Percentiles rank a stretch among this genome's conserved stretches.
These are phyloP conservation scores for Gari tellinella DNA, from an alignment of 2,888 invertebrate genomes.

Conservation along the genomic window DNA sequence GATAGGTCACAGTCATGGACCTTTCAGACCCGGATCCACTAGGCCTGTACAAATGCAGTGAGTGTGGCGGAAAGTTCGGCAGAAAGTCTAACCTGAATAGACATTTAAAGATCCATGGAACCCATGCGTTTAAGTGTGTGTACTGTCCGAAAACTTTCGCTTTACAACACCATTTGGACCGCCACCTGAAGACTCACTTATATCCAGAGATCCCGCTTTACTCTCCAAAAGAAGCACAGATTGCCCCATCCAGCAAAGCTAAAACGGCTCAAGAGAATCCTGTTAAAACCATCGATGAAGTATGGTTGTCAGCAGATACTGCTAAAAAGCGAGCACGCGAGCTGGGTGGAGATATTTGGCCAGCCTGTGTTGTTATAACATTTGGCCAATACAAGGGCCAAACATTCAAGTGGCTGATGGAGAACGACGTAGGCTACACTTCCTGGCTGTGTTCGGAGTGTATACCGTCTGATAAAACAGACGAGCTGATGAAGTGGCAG, in stretches of 20 bases:
- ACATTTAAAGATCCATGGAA: too few relatives aligned
- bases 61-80: too few relatives aligned
- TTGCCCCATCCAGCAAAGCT: neutral
- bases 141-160: neutral
- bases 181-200: neutral
- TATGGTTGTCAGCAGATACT: neutral
- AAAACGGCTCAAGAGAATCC: neutral
- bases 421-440: constrained; percentile 25
- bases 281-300: neutral
- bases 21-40: too few relatives aligned
- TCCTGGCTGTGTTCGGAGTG: constrained; percentile 6
- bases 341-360: constrained; percentile 6
- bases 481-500: constrained; percentile 8
- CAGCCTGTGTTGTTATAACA: constrained; percentile 13
- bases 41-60: too few relatives aligned
- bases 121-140: too few relatives aligned
- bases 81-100: too few relatives aligned
- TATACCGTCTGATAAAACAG: neutral
- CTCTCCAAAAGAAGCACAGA: neutral
- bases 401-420: constrained; percentile 29
- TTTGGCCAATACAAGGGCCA: constrained; percentile 8
- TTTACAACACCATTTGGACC: neutral
- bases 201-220: neutral
- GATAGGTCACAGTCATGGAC: too few relatives aligned
- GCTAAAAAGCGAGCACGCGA: neutral